These are phyloP conservation scores for Ophioninae sp. DNA, from an alignment of 2,888 invertebrate genomes.

Conservation along the genomic window DNA sequence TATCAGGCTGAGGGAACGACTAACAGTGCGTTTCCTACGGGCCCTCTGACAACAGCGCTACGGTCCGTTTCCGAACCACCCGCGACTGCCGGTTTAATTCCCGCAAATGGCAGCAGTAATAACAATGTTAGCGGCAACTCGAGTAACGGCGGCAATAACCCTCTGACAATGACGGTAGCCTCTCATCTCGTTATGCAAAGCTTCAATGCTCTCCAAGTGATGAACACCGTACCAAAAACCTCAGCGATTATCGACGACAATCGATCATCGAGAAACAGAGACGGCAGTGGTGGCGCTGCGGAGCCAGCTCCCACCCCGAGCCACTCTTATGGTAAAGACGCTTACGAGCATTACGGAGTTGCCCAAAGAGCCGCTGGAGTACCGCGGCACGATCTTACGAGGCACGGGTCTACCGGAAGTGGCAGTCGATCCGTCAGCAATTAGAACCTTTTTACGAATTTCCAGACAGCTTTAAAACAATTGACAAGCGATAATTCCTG, in stretches of 20 bases:
- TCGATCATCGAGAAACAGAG: constrained; percentile 47
- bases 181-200: constrained; percentile 77
- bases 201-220: constrained; percentile 72
- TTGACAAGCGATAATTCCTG: neutral
- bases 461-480: neutral
- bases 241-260: constrained; percentile 49
- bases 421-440: constrained; percentile 76
- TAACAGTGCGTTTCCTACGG: constrained; percentile 64
- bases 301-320: constrained; percentile 29
- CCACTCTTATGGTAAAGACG: constrained; percentile 73
- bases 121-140: constrained; percentile 16
- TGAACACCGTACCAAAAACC: constrained; percentile 66
- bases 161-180: constrained; percentile 71
- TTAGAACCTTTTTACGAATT: constrained; percentile 46
- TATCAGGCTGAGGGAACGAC: constrained; percentile 60
- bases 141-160: constrained; percentile 57
- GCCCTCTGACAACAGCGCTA: constrained; percentile 54
- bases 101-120: constrained; percentile 24
- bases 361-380: constrained; percentile 68
- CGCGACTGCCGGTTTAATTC: constrained; percentile 5
- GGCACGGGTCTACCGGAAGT: constrained; percentile 71
- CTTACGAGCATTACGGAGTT: constrained; percentile 76
- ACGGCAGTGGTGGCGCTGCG: constrained; percentile 38
- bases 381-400: constrained; percentile 62
- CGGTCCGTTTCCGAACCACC: constrained; percentile 40